A percentile compares a stretch with the other conserved stretches of the same genome.
These are phyloP conservation scores for Phorcus lineatus DNA, from an alignment of 2,888 invertebrate species.

Conservation along the genomic window DNA sequence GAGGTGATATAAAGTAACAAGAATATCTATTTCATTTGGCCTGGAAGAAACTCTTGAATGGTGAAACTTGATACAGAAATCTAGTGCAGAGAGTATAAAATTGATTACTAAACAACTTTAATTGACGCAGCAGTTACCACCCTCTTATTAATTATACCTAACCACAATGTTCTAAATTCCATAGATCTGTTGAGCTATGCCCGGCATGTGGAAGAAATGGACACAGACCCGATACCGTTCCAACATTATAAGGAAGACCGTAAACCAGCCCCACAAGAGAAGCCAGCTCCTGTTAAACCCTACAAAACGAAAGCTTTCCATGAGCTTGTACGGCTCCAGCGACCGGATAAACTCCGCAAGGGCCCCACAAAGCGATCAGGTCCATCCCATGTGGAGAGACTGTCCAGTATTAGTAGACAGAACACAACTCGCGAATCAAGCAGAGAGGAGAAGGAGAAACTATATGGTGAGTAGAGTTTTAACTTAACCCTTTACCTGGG, in stretches of 20 bases:
- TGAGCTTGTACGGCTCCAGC: constrained; percentile 67
- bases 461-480: constrained; percentile 52
- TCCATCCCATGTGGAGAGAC: constrained; percentile 35
- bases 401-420: not conserved
- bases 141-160: too few species aligned
- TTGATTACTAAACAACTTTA: too few species aligned
- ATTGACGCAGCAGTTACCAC: too few species aligned
- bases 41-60: too few species aligned
- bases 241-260: constrained; percentile 21
- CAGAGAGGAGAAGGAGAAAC: constrained; percentile 52
- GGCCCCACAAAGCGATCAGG: constrained; percentile 34
- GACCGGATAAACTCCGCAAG: constrained; percentile 68
- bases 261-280: constrained; percentile 12
- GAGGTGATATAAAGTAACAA: too few species aligned
- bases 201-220: constrained; percentile 51
- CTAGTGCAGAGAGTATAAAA: too few species aligned
- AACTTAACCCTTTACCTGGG: too few species aligned
- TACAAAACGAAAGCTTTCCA: constrained; percentile 63
- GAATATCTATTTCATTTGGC: too few species aligned
- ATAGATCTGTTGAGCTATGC: constrained; percentile 51
- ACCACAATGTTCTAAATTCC: not conserved
- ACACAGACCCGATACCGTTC: constrained; percentile 32
- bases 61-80: too few species aligned
- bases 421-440: constrained; percentile 45
- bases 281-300: constrained; percentile 32